Base-by-base conservation (phyloP, 2,888 invertebrate species). In the Hyles lineata region DNA sequence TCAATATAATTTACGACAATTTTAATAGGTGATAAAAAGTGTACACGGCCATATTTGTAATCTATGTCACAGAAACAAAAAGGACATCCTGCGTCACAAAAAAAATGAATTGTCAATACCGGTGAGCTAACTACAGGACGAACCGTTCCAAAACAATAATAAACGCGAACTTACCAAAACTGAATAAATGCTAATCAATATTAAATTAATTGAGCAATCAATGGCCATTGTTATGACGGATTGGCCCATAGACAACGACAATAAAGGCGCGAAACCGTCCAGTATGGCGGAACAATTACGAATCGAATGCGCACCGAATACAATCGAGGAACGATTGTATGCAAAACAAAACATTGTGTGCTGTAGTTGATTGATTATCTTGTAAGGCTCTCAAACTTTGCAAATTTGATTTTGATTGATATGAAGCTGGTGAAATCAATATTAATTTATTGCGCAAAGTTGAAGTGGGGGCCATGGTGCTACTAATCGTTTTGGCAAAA, bases 211-310 rank as follows among this genome's bases (percentile, higher is more conserved):
- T 90, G 86, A 82, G 77, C 70, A 79, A 79, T 80, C 77, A 77
- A 82, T 76, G 77, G 75, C 83, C 78, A 89, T 89, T 89, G 90
- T 90, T 78, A 80, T 80, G 81, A 85, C 86, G 83, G 86, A 86
- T 87, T 86, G 76, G 87, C 84, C 81, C 80, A 80, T 80, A 80
- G 79, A 85, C 82, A 85, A 88, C 85, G 82, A 83, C 83, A 72
- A 79, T 80, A 82, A 84, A 84, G 85, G 88, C 86, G 84, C 84
- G 86, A 87, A 86, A 82, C 74, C 50, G 77, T 79, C 85, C 80
- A 90, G 90, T 85, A 91, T 91, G 92, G 91, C 88, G 81, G 88
- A 73, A 87, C 91, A 90, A 91, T 91, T 91, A 92, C 83, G 82
- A 83, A 81, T 75, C 80, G 81, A 85, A 82, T 85, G 83, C 86